Conservation (phyloP, 2,888 invertebrate genomes). For the Piscicola geometra region DNA sequence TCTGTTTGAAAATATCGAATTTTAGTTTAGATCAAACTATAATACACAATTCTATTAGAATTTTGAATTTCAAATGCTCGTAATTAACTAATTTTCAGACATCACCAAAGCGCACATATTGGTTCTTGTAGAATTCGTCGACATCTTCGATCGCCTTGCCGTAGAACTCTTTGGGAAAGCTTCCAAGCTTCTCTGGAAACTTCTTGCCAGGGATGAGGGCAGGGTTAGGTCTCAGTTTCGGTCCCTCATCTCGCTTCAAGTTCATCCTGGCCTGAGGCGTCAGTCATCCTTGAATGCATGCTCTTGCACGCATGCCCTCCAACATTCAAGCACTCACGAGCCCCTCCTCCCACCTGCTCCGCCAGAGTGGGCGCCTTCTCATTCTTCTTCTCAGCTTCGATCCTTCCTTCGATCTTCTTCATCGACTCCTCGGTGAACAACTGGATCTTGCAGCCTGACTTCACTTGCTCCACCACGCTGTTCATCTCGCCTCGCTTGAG, state of each 20-base stretch:
- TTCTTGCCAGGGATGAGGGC: constrained; percentile 93
- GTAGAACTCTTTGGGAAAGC: constrained; percentile 86
- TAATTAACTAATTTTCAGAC: too few relatives aligned
- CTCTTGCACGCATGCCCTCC: too few relatives aligned
- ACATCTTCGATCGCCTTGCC: constrained; percentile 97
- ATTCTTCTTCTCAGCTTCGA: constrained; percentile 49
- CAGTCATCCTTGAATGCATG: too few relatives aligned
- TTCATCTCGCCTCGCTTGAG: too few relatives aligned
- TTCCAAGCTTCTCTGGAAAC: constrained; percentile 85
- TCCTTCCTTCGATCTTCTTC: constrained; percentile 78
- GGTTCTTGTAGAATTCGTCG: constrained; percentile 90
- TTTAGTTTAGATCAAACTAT: too few relatives aligned
- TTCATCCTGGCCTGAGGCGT: neutral
- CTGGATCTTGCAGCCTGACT: constrained; percentile 34
- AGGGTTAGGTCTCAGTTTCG: constrained; percentile 85
- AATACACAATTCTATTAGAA: too few relatives aligned
- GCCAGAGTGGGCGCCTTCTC: constrained; percentile 42
- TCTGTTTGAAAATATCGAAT: too few relatives aligned
- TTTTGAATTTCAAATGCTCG: too few relatives aligned
- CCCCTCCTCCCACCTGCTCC: neutral
- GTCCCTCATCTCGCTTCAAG: constrained; percentile 52
- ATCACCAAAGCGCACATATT: constrained; percentile 70
- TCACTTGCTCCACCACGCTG: neutral
- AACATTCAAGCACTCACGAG: neutral
- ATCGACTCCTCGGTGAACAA: constrained; percentile 69